phyloP scores from a whole-genome alignment of 2,888 invertebrate species.

The Macroteleia sp. region DNA sequence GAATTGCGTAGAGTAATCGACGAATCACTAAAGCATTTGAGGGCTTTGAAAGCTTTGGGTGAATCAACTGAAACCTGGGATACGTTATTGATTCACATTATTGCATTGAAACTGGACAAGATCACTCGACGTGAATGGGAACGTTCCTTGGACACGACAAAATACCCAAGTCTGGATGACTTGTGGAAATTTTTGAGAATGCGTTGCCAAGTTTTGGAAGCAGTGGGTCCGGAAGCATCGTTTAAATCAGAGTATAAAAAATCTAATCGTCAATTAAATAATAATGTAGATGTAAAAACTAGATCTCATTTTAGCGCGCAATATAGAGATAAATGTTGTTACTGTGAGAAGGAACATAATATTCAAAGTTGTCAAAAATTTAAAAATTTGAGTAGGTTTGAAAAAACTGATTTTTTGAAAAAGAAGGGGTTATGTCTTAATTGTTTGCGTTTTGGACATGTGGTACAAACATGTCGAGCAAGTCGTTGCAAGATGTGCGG shows the following conservation, averaged over 20 bases:
- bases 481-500: not conserved
- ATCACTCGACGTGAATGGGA: constrained; percentile 34
- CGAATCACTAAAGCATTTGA: constrained; percentile 20
- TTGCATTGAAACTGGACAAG: constrained; percentile 20
- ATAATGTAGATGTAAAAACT: not conserved
- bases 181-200: constrained; percentile 24
- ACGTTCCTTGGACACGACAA: not conserved
- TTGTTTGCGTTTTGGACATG: constrained; percentile 10
- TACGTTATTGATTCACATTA: constrained; percentile 10
- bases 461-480: not conserved
- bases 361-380: constrained; percentile 20
- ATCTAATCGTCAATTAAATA: not conserved
- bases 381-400: constrained; percentile 16
- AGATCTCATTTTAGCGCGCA: constrained; percentile 7
- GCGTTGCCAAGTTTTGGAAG: constrained; percentile 10
- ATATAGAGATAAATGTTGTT: not conserved
- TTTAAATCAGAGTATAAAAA: not conserved
- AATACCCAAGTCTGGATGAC: not conserved
- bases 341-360: constrained; percentile 16
- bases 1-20: constrained; percentile 25
- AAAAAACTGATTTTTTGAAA: not conserved
- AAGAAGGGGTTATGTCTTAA: not conserved
- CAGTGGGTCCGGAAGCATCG: not conserved
- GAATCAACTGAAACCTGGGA: constrained; percentile 13
- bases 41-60: constrained; percentile 5